These are phyloP conservation scores for Boloria euphrosyne DNA, from an alignment of 2,888 invertebrate species.

Conservation along the genomic window DNA sequence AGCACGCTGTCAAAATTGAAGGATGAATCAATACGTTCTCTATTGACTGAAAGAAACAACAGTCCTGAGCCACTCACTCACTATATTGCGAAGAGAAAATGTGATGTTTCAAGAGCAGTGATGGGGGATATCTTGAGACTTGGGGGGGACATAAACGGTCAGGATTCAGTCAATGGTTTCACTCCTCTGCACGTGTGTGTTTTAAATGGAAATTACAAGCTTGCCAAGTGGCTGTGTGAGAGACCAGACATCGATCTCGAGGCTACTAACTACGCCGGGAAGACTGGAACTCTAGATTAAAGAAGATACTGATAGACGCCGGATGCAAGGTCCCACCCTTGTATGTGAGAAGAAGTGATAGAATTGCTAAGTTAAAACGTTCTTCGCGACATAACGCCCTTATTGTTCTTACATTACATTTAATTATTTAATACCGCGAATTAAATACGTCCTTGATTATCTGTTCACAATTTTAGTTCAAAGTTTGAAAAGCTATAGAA, in stretches of 20 bases:
- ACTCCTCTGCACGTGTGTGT: constrained; percentile 17
- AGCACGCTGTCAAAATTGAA: no score
- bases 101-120: no score
- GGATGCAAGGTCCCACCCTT: no score
- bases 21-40: no score
- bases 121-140: neutral
- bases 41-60: no score
- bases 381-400: neutral
- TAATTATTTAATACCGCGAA: constrained; percentile 21
- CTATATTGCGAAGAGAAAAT: no score
- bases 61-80: no score
- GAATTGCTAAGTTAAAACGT: no score
- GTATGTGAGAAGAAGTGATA: no score
- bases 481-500: constrained; percentile 21
- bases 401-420: constrained; percentile 6
- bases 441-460: constrained; percentile 14
- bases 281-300: no score
- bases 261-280: neutral
- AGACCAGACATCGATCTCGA: constrained; percentile 1
- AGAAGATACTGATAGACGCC: no score
- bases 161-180: constrained; percentile 8
- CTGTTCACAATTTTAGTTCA: constrained; percentile 22
- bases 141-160: neutral
- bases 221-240: constrained; percentile 1
- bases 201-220: constrained; percentile 4